Percentiles rank a stretch among this genome's conserved stretches.
phyloP scores from a whole-genome alignment of 1,140 invertebrate genomes.

The Piezodorus guildinii region DNA sequence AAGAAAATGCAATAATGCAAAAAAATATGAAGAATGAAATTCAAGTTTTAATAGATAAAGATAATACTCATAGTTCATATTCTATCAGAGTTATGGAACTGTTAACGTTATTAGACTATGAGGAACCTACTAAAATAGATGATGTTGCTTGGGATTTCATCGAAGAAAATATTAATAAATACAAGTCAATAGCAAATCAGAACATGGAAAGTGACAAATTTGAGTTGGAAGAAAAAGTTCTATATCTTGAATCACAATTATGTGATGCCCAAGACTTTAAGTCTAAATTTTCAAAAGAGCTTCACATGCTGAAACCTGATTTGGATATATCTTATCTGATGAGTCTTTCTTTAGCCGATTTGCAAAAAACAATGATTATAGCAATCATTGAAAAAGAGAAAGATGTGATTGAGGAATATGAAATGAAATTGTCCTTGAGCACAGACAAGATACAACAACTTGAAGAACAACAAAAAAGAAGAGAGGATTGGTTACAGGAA shows the following conservation, averaged over 20 bases:
- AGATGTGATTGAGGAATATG: not conserved
- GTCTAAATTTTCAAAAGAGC: slow-evolving; percentile 2
- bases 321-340: slow-evolving; percentile 5
- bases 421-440: not conserved
- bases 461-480: not conserved
- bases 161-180: not conserved
- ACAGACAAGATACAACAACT: not conserved
- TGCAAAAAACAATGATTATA: not conserved
- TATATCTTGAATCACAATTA: not conserved
- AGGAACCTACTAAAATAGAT: not conserved
- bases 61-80: not conserved
- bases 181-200: not conserved
- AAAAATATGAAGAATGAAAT: too few species aligned
- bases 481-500: not conserved
- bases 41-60: too few species aligned
- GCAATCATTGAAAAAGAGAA: slow-evolving; percentile 6
- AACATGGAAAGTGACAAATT: not conserved
- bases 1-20: too few species aligned
- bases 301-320: slow-evolving; percentile 1
- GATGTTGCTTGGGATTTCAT: not conserved
- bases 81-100: not conserved
- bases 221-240: not conserved
- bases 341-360: not conserved
- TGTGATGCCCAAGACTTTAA: not conserved
- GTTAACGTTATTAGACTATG: not conserved